Evolutionary conservation across 2,888 invertebrate genomes (phyloP), one percentile per base, ranked within the genome.

Genomic region (Oligia strigilis): DNA sequence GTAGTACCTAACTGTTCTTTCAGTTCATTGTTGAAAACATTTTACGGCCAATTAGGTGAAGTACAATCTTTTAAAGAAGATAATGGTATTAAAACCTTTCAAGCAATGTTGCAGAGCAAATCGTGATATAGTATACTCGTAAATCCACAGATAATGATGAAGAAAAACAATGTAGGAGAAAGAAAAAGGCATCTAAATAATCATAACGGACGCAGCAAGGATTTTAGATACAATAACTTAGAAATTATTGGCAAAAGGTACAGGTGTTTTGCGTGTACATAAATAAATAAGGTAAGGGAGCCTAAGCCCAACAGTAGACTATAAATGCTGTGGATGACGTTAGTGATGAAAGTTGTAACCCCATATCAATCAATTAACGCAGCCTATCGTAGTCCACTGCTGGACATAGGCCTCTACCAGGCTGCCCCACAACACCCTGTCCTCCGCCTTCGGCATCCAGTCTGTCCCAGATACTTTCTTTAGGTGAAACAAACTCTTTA

Each of bases 41-140:
- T 84, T 71, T 71, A 80, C 74, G 62, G 36, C 11, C 74, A 82
- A 71, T 62, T 43, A 62, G 5, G 19, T 49, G 58, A 71, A 82
- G 66, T 74, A 55, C 60, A 70, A 49, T 65, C 40, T 49, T 23
- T 19, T 66, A 14, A 9, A 55, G 36, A 17, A 43, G 62, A 55
- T 40, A 67, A 58, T 62, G 23, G 67, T 55, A 52, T 29, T 29
- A 70, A 65, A 46, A 43, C n/a, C 46, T 23, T 49, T 29, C 17
- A 36, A 55, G 49, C 55, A 66, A 67, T 66, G 55, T 66, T 74
- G 49, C 43, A 29, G 52, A 17, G 14, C 19, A 11, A 36, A 60
- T 77, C 5, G 29, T 29, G 23, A 13, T 40, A 13, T 29, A 23
- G 4, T 6, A 19, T 6, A 23, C n/a, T 29, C 55, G 40, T 58